Conservation (phyloP, 2,888 invertebrate genomes). For the Diogma glabrata region DNA sequence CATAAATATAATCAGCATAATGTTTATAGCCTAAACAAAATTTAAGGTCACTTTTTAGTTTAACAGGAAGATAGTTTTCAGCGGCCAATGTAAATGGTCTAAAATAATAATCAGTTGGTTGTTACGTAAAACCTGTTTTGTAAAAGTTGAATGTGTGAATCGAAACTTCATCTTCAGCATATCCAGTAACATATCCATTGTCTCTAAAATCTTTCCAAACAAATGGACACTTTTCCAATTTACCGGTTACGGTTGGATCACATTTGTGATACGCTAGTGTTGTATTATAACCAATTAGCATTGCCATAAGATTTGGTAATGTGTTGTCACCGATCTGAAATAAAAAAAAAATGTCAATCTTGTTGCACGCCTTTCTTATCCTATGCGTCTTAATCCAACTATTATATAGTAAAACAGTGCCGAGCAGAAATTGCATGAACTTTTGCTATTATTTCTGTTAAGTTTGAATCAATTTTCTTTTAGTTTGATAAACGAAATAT, state of each 20-base stretch:
- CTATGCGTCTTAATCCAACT: no score
- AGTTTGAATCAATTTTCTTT: no score
- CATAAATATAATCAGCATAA: constrained; percentile 55
- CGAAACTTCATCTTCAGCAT: constrained; percentile 61
- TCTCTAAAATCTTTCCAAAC: constrained; percentile 66
- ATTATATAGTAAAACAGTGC: no score
- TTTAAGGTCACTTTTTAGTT: constrained; percentile 39
- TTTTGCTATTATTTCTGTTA: no score
- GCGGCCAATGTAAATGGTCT: constrained; percentile 60
- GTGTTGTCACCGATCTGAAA: constrained; percentile 85
- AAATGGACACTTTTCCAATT: constrained; percentile 57
- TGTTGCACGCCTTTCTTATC: not conserved
- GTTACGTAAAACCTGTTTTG: constrained; percentile 57
- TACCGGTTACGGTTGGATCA: constrained; percentile 40
- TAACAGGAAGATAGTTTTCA: constrained; percentile 43
- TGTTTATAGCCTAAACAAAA: constrained; percentile 50
- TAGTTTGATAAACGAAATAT: no score
- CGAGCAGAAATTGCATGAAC: no score
- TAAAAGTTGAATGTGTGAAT: constrained; percentile 60
- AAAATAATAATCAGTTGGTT: constrained; percentile 74
- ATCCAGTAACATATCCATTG: constrained; percentile 64
- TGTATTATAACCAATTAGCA: constrained; percentile 55
- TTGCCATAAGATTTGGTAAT: constrained; percentile 78
- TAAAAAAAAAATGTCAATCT: no score
- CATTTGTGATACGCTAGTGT: constrained; percentile 39